Evolutionary conservation across 1,140 invertebrate species (phyloP), one percentile per base, ranked within the genome.

Genomic region (Brachionus asplanchnoidis): DNA sequence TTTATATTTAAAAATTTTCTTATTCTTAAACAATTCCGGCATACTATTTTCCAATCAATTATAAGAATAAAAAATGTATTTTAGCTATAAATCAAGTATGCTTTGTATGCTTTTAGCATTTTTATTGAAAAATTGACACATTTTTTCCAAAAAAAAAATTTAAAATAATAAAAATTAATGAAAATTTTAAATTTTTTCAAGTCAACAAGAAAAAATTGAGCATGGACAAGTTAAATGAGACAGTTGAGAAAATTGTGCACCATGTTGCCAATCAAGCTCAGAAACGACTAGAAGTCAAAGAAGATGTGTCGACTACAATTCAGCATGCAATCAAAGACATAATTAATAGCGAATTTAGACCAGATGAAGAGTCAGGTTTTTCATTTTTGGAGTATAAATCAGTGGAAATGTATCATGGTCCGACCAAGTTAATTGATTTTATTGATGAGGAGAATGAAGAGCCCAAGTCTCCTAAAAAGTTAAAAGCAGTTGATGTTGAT

Each of bases 311-410:
- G 1, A 17, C 20, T 12, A 82, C 36, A 20, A 82, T 82, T 20
- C 65, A 65, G 20, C 53, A 82, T 42, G 79, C 79, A n/a, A 82
- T 82, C 7, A 82, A 82, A 56, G 79, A 82, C 53, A 82, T 82
- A 65, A 40, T 82, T 17, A 42, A 60, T 12, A 60, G 23, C 53
- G 79, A 82, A 23, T 68, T 82, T 40, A 65, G 32, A n/a, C 79
- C 79, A 65, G 79, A 82, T 82, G 79, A 82, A 68, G 79, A 65
- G 9, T 60, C 53, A 44, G 79, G 79, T 8, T 82, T 82, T 82
- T 82, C 79, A 42, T 65, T 82, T 36, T 12, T 65, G 32, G 79
- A 82, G n/a, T 82, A 82, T n/a, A 26, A 40, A 11, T 44, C 53
- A 65, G 17, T 82, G 2, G 79, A 82, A 68, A 65, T 82, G 53